Base-by-base conservation (phyloP, 2,113 vertebrate species). In the Emberiza fucata region DNA sequence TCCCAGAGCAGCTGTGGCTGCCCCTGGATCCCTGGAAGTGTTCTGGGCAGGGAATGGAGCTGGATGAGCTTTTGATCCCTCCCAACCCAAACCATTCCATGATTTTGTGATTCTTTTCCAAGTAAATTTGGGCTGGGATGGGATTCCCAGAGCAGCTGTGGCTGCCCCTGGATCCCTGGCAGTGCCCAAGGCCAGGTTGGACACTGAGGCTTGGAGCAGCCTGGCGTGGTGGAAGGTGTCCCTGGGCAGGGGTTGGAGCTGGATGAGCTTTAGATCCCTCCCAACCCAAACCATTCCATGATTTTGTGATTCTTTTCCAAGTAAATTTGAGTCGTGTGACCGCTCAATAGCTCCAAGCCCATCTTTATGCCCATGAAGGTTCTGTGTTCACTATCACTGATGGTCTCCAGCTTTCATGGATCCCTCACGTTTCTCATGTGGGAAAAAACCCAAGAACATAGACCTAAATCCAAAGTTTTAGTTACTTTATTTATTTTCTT, bases 151-250 rank as follows among this genome's bases (percentile, higher is more conserved):
- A 59, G 39, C 0, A 75, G 45, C 69, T 68, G n/a, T 0, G 77
- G 51, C 60, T 88, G 51, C 15, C 11, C 23, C 24, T 79, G 75
- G 11, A 81, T 73, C 28, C 37, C 45, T 81, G 78, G 45, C 0
- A 39, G 18, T 45, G 53, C 1, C 45, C 69, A 2, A 29, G 28
- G 39, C 27, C 33, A 29, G 53, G 39, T 0, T 76, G 61, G 48
- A 23, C 2, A 2, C 9, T 37, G 37, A 14, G 4, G 2, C 14
- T 18, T 33, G 86, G 69, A 40, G 16, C 53, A 14, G 0, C 53
- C 61, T 75, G 78, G 69, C 39, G 5, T 0, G 0, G 12, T 44
- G 28, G 37, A 0, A 66, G 5, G 3, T 53, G 53, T 29, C 29
- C 24, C 22, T 57, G 56, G 28, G n/a, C 47, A 39, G 8, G 16